A percentile compares a stretch with the other conserved stretches of the same genome.
phyloP scores from a whole-genome alignment of 2,888 invertebrate species.

The Elmis aenea region DNA sequence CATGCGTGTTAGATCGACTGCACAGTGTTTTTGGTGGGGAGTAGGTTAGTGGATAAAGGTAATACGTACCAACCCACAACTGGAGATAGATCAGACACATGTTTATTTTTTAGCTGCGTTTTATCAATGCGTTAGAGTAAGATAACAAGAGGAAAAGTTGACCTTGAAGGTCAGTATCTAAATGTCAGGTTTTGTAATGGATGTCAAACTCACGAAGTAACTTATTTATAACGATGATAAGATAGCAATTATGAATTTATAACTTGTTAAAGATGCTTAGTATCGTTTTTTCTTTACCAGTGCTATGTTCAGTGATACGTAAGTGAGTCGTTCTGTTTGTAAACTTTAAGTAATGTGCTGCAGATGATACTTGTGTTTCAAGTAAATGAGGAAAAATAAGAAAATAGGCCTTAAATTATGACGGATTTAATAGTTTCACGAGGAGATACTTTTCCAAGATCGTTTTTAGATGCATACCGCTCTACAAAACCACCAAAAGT shows the following conservation, averaged over 20 bases:
- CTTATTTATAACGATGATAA: conserved; percentile 18
- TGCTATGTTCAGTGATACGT: too few species aligned
- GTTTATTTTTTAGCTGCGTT: conserved; percentile 4
- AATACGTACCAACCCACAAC: too few species aligned
- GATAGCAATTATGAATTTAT: conserved; percentile 8
- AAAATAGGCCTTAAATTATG: conserved; percentile 28
- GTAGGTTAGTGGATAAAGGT: too few species aligned
- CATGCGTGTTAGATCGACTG: too few species aligned
- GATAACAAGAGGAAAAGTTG: conserved; percentile 6
- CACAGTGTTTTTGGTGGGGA: too few species aligned
- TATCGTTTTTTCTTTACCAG: too few species aligned
- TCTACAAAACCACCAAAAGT: conserved; percentile 35
- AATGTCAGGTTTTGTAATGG: too few species aligned
- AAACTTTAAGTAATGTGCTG: conserved; percentile 3
- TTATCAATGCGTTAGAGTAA: background rate
- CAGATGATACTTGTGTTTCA: too few species aligned
- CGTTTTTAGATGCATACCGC: conserved; percentile 44
- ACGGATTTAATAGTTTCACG: conserved; percentile 45
- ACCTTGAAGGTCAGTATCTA: conserved; percentile 6
- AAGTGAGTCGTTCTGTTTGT: conserved; percentile 1
- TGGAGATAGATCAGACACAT: conserved; percentile 1
- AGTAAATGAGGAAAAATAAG: background rate
- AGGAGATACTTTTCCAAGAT: conserved; percentile 47
- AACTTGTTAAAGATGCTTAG: background rate
- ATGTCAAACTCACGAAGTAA: too few species aligned